Base-by-base conservation (phyloP, 1,140 invertebrate genomes). In the Neotoxoptera formosana region DNA sequence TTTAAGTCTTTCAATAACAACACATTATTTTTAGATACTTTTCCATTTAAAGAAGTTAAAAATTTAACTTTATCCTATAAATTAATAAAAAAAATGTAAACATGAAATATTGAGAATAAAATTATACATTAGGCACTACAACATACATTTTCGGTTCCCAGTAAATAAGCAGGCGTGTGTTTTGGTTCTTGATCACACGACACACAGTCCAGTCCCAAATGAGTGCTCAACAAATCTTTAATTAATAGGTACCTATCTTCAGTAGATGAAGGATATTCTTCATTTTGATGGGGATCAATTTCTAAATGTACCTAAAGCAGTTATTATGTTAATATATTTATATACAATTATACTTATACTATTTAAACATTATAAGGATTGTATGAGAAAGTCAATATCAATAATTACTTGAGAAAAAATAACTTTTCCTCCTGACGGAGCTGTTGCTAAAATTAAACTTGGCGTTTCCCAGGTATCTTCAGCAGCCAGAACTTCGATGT, bases 391-490 rank as follows among this genome's bases (percentile, higher is more conserved):
- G 17, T 51, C 8, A 51, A 9, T 88, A 34, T 51, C n/a, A 30
- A 34, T 51, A 84, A 47, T 67, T 94, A 97, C 97, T 96, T 98
- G 98, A 4, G 98, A 98, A 94, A 98, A 98, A 9, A 98, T 96
- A 4, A 97, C 97, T 94, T 96, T 96, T 36, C 98, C 98, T 95
- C 96, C 67, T 95, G 96, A 21, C 96, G 95, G 93, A 97, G 96
- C 36, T 95, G 94, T 96, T 1, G 97, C 97, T 47, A 97, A 95
- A 88, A 98, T 95, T 88, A 98, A 96, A 94, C 97, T 97, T 3
- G 97, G 97, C 8, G 97, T 98, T 60, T 98, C 97, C 97, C 97
- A 98, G 0, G 97, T 98, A 95, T 98, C 97, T 94, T 98, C 98
- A 0, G 96, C 97, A 0, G 97, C 98, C 53, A 98, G 95, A 30